Evolutionary conservation across 2,113 vertebrate genomes (phyloP).

Genomic region (Poecilia latipinna): DNA sequence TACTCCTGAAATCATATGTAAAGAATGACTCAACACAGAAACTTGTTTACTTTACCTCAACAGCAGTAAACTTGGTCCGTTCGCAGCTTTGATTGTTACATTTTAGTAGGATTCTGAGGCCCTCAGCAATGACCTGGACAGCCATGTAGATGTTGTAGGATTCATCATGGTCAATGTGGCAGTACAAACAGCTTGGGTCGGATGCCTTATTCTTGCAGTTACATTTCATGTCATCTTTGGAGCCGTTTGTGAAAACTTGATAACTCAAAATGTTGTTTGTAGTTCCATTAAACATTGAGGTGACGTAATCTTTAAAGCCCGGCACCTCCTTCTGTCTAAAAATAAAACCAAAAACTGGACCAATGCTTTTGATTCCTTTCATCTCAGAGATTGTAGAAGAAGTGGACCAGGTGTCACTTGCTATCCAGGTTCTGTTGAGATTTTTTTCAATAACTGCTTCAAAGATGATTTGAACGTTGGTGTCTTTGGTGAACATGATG

Average conservation of each 20-base stretch:
- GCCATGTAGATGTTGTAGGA: conserved; percentile 65
- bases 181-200: conserved; percentile 22
- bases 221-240: background rate
- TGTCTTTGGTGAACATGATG: conserved; percentile 57
- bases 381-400: background rate
- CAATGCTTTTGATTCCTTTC: conserved; percentile 20
- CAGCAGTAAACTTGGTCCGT: conserved; percentile 30
- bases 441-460: conserved; percentile 10
- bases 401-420: conserved; percentile 67
- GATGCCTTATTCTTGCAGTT: conserved; percentile 12
- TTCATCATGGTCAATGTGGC: conserved; percentile 28
- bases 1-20: too few species aligned
- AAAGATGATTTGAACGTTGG: conserved; percentile 48
- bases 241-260: conserved; percentile 8
- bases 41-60: conserved; percentile 49
- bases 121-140: conserved; percentile 56
- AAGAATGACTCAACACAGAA: background rate
- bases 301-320: conserved; percentile 59
- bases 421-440: conserved; percentile 70
- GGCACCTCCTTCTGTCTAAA: conserved; percentile 47
- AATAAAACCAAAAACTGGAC: conserved; percentile 60
- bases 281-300: conserved; percentile 12
- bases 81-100: conserved; percentile 43
- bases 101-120: conserved; percentile 49
- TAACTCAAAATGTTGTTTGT: background rate